Evolutionary conservation across 2,797 vertebrate genomes (phyloP).

Genomic region (Sparidentex hasta): DNA sequence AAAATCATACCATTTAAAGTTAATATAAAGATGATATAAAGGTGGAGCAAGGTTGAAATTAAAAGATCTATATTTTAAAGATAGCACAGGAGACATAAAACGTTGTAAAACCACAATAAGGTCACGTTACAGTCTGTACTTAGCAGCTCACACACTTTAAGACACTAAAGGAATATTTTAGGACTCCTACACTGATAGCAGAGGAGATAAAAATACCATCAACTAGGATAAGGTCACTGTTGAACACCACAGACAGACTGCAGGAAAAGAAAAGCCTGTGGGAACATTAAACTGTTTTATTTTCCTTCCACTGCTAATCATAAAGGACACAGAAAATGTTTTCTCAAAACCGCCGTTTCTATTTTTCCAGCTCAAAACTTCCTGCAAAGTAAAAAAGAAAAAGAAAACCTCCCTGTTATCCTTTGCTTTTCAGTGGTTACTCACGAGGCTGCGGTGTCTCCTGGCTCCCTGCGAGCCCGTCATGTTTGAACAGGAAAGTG

Average conservation of each 20-base stretch:
- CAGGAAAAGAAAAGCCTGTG: not conserved
- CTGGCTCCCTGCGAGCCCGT: slow-evolving; percentile 73
- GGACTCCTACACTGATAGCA: slow-evolving; percentile 42
- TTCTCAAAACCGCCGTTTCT: not conserved
- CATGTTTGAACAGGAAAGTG: slow-evolving; percentile 74
- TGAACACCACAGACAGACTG: slow-evolving; percentile 36
- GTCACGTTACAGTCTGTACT: slow-evolving; percentile 18
- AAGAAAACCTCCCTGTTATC: not conserved
- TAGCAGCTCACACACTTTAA: slow-evolving; percentile 32
- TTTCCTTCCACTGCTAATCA: not conserved
- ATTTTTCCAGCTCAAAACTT: slow-evolving; percentile 38
- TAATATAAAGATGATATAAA: not conserved
- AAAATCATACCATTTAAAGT: not conserved
- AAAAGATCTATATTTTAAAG: not conserved
- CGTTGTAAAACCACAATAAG: slow-evolving; percentile 16
- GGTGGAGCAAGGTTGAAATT: not conserved
- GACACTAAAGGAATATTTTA: slow-evolving; percentile 57
- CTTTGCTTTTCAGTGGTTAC: slow-evolving; percentile 59
- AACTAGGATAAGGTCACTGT: slow-evolving; percentile 69
- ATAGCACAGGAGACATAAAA: not conserved
- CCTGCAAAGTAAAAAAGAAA: slow-evolving; percentile 10
- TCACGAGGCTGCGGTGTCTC: slow-evolving; percentile 80
- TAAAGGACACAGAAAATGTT: not conserved
- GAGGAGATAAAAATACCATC: slow-evolving; percentile 68
- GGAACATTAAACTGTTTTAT: not conserved